These are phyloP conservation scores for Apamea sordens DNA, from an alignment of 2,888 invertebrate genomes.

Conservation along the genomic window DNA sequence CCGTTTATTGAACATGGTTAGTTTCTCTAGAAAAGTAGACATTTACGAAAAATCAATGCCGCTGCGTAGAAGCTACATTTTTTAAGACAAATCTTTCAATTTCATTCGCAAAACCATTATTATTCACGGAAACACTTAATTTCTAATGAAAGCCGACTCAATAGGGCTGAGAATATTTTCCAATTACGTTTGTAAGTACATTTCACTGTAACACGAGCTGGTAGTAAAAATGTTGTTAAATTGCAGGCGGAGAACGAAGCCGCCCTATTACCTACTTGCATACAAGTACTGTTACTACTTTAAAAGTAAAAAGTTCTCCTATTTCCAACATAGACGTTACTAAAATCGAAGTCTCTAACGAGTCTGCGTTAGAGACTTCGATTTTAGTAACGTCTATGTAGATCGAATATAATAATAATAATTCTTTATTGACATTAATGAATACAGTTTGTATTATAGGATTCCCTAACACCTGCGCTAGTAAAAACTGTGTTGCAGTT, in stretches of 20 bases:
- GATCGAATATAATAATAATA: background rate
- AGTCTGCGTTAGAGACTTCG: background rate
- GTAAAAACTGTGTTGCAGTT: too few species aligned
- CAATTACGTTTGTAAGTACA: conserved; percentile 50
- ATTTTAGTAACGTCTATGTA: background rate
- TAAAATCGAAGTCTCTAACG: too few species aligned
- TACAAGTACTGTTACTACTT: conserved; percentile 19
- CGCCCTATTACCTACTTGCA: conserved; percentile 30
- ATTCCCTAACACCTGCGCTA: too few species aligned
- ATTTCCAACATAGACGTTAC: too few species aligned
- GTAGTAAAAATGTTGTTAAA: conserved; percentile 57
- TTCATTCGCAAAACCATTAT: background rate
- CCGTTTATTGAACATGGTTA: background rate
- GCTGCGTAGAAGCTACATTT: too few species aligned
- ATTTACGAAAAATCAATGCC: background rate
- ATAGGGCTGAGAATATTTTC: conserved; percentile 42
- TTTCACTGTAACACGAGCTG: conserved; percentile 33
- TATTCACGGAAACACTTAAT: background rate
- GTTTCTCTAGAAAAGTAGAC: background rate
- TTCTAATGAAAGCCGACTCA: conserved; percentile 17
- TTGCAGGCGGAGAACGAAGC: conserved; percentile 22
- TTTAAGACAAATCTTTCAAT: background rate
- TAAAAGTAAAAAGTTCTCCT: conserved; percentile 21
- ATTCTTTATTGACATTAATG: too few species aligned
- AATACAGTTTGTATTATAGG: too few species aligned